phyloP scores from a whole-genome alignment of 2,113 vertebrate species.

The Urocynchramus pylzowi region DNA sequence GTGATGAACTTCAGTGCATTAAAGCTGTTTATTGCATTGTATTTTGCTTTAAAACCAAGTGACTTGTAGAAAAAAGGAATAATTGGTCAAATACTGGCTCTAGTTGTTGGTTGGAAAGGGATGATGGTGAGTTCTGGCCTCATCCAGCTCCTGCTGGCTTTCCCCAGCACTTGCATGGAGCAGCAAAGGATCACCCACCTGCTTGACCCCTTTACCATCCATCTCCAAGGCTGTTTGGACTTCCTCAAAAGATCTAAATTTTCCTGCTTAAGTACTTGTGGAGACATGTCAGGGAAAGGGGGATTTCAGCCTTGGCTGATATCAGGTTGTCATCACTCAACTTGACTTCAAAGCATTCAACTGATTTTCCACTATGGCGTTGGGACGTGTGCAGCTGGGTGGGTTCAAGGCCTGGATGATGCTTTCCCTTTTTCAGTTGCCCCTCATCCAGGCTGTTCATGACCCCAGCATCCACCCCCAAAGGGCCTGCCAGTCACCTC shows the following conservation, averaged over 20 bases:
- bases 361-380: rapidly evolving
- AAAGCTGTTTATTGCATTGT: rapidly evolving
- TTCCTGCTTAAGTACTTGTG: neutral
- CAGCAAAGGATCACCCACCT: neutral
- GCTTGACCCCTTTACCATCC: neutral
- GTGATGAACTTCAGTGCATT: neutral
- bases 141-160: neutral
- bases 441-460: neutral
- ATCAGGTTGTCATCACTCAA: rapidly evolving
- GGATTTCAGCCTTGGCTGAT: neutral
- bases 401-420: neutral
- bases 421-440: neutral
- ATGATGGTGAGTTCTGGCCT: neutral
- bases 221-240: neutral
- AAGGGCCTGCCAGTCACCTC: neutral
- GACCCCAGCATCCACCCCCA: neutral
- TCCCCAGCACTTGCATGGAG: neutral
- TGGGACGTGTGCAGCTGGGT: rapidly evolving
- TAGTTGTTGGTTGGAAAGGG: neutral
- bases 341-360: neutral
- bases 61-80: neutral
- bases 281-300: neutral
- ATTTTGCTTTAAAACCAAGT: neutral
- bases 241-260: neutral
- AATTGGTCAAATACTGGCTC: neutral